These are phyloP conservation scores for Alouatta caraya DNA, from an alignment of 2,797 vertebrate genomes.

Conservation along the genomic window DNA sequence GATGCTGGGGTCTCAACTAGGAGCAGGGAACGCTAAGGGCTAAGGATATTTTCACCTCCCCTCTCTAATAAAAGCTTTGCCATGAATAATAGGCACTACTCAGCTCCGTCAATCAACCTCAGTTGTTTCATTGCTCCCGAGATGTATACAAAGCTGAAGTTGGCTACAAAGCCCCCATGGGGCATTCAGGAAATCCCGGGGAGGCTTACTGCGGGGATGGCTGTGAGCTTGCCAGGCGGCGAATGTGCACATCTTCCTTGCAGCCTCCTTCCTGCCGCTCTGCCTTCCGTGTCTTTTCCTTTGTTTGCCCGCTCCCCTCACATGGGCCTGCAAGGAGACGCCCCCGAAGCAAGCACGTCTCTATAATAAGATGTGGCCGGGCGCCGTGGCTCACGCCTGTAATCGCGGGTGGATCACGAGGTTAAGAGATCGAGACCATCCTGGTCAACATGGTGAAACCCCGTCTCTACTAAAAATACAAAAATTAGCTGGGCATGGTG, in stretches of 20 bases:
- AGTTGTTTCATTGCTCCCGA: neutral
- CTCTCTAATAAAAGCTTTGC: constrained; percentile 19
- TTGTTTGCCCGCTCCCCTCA: constrained; percentile 71
- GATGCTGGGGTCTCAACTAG: constrained; percentile 19
- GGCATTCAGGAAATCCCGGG: neutral
- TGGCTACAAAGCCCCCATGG: constrained; percentile 62
- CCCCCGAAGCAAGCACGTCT: constrained; percentile 82
- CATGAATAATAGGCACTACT: neutral
- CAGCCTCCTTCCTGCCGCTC: constrained; percentile 67
- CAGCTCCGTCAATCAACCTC: constrained; percentile 41
- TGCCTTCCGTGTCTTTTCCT: constrained; percentile 55
- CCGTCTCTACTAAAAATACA: too few relatives aligned
- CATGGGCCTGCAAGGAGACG: constrained; percentile 63
- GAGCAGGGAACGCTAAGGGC: neutral
- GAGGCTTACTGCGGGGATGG: constrained; percentile 20
- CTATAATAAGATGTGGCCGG: constrained; percentile 89
- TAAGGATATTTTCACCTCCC: neutral
- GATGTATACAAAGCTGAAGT: constrained; percentile 44
- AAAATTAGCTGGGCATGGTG: too few relatives aligned
- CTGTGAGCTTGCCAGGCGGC: constrained; percentile 59
- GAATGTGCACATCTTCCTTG: constrained; percentile 61
- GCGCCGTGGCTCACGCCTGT: too few relatives aligned
- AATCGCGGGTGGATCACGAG: too few relatives aligned
- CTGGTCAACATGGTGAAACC: too few relatives aligned
- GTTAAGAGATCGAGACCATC: too few relatives aligned